These are phyloP conservation scores for Sebastiscus albofasciatus DNA, from an alignment of 2,797 vertebrate species.

Conservation along the genomic window DNA sequence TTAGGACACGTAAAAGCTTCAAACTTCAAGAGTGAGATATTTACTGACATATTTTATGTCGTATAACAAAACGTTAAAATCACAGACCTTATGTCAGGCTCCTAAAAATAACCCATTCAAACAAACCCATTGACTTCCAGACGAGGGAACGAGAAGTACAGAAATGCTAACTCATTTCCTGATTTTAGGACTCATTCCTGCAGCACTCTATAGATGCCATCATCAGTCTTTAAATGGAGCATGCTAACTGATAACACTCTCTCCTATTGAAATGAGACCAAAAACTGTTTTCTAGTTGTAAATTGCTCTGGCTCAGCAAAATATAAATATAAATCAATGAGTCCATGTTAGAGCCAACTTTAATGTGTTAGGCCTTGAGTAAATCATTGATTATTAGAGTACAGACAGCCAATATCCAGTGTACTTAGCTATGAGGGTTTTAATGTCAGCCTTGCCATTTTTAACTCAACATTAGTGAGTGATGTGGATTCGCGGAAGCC, in stretches of 20 bases:
- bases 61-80: too few species aligned
- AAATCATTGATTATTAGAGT: conserved; percentile 39
- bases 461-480: conserved; percentile 42
- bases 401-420: conserved; percentile 20
- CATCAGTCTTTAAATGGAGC: too few species aligned
- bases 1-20: too few species aligned
- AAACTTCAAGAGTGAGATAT: too few species aligned
- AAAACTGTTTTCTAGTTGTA: neutral
- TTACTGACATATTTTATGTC: too few species aligned
- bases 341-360: neutral
- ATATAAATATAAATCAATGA: conserved; percentile 24
- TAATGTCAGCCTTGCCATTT: conserved; percentile 42
- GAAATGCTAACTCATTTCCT: too few species aligned
- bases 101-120: too few species aligned
- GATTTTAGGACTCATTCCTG: too few species aligned
- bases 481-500: conserved; percentile 55
- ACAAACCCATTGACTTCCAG: too few species aligned
- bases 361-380: conserved; percentile 3
- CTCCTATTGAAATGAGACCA: neutral
- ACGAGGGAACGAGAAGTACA: too few species aligned
- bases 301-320: conserved; percentile 24
- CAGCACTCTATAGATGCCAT: too few species aligned
- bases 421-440: conserved; percentile 21
- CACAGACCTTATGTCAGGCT: too few species aligned
- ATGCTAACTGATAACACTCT: neutral